A percentile compares a stretch with the other conserved stretches of the same genome.
These are phyloP conservation scores for Tauraco erythrolophus DNA, from an alignment of 2,113 vertebrate genomes.

Conservation along the genomic window DNA sequence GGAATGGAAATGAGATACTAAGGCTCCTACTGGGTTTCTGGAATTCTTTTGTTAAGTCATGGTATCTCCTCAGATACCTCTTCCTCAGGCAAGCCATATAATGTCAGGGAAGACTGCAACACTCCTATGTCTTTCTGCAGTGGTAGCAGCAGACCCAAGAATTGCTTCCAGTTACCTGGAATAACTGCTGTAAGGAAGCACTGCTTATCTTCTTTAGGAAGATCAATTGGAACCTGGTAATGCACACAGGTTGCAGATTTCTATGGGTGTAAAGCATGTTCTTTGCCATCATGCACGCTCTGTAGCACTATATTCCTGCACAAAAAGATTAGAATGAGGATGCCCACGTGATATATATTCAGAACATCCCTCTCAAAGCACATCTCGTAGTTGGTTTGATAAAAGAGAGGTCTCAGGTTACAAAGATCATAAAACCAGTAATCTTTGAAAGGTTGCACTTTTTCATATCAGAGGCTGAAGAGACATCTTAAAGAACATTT, in stretches of 20 bases:
- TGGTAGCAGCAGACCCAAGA: neutral
- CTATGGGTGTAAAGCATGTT: neutral
- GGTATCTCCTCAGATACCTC: neutral
- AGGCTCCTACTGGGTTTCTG: neutral
- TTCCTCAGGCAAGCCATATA: neutral
- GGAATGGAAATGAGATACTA: neutral
- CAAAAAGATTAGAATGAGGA: neutral
- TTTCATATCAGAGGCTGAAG: neutral
- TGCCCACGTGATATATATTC: fast-evolving
- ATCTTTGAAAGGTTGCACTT: neutral
- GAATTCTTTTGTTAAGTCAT: neutral
- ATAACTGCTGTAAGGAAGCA: neutral
- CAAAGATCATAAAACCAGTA: neutral
- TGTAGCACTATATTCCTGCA: neutral
- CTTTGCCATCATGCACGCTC: neutral
- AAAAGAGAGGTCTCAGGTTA: neutral
- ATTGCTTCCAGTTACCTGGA: neutral
- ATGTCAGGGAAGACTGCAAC: neutral
- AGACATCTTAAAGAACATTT: neutral
- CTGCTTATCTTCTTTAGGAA: neutral
- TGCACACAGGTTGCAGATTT: neutral
- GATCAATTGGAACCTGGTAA: neutral
- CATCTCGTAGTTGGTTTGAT: neutral
- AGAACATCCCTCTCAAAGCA: neutral
- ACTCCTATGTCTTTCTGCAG: neutral